Evolutionary conservation across 1,140 invertebrate genomes (phyloP).

Genomic region (Samia ricini): DNA sequence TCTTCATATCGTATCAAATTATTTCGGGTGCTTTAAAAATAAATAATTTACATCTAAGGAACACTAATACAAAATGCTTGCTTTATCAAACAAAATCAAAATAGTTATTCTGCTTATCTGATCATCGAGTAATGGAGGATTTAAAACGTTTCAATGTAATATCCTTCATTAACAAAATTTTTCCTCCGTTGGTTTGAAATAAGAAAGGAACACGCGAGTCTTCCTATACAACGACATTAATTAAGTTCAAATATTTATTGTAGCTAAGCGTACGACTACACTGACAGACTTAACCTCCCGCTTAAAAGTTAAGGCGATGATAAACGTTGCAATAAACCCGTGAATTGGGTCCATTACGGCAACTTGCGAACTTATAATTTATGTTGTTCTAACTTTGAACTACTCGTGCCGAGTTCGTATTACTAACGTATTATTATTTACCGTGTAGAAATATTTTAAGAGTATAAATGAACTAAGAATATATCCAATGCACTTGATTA

Average conservation of each 20-base stretch:
- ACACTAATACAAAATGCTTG: too few species aligned
- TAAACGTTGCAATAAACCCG: constrained; percentile 27
- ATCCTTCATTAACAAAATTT: not conserved
- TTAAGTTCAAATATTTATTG: constrained; percentile 17
- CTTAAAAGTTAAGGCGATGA: constrained; percentile 22
- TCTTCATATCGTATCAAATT: too few species aligned
- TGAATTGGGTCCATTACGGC: constrained; percentile 31
- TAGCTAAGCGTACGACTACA: not conserved
- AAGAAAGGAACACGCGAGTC: not conserved
- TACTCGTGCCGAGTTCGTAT: constrained; percentile 17
- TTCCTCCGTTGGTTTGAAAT: not conserved
- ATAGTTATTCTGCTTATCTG: too few species aligned
- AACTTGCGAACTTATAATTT: constrained; percentile 41
- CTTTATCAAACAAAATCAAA: too few species aligned
- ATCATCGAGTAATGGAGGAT: too few species aligned
- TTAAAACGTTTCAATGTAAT: not conserved
- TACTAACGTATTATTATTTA: not conserved
- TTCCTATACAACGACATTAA: constrained; percentile 9
- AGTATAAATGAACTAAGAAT: not conserved
- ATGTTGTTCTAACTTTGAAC: constrained; percentile 43
- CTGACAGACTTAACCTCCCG: not conserved
- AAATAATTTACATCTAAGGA: too few species aligned
- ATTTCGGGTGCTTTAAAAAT: too few species aligned
- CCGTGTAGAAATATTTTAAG: not conserved
- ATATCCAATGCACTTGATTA: not conserved